These are phyloP conservation scores for Spinibarbus caldwelli DNA, from an alignment of 2,797 vertebrate species.

Conservation along the genomic window DNA sequence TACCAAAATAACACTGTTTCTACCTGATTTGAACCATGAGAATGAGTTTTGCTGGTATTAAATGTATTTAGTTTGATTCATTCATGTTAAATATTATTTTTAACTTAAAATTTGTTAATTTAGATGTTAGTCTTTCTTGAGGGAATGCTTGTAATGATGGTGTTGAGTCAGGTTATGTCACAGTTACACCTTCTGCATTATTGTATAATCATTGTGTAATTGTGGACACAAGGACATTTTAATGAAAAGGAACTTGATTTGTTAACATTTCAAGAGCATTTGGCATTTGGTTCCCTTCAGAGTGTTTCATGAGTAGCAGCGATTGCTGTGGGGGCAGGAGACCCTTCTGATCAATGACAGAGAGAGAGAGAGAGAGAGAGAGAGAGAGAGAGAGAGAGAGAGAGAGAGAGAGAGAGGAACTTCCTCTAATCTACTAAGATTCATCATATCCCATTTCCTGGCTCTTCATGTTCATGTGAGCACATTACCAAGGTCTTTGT, in stretches of 20 bases:
- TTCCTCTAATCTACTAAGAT: constrained; percentile 7
- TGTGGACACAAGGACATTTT: neutral
- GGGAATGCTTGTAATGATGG: neutral
- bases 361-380: constrained; percentile 25
- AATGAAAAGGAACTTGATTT: constrained; percentile 32
- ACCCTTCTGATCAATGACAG: constrained; percentile 39
- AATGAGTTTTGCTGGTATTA: neutral
- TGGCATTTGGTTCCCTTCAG: neutral
- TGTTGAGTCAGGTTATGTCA: neutral
- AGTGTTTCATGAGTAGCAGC: neutral
- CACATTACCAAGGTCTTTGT: constrained; percentile 60
- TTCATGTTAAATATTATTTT: neutral
- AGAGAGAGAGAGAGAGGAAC: too few relatives aligned
- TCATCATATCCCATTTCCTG: constrained; percentile 35
- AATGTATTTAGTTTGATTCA: neutral
- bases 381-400: too few relatives aligned
- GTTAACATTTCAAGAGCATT: constrained; percentile 25
- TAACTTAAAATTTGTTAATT: neutral
- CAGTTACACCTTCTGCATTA: neutral
- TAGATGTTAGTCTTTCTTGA: neutral
- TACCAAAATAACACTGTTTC: neutral
- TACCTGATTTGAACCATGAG: neutral
- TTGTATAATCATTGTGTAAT: neutral
- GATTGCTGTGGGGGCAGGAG: constrained; percentile 23
- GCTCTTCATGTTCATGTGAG: constrained; percentile 42